Evolutionary conservation across 2,797 vertebrate genomes (phyloP).

Genomic region (Chloroceryle inda): DNA sequence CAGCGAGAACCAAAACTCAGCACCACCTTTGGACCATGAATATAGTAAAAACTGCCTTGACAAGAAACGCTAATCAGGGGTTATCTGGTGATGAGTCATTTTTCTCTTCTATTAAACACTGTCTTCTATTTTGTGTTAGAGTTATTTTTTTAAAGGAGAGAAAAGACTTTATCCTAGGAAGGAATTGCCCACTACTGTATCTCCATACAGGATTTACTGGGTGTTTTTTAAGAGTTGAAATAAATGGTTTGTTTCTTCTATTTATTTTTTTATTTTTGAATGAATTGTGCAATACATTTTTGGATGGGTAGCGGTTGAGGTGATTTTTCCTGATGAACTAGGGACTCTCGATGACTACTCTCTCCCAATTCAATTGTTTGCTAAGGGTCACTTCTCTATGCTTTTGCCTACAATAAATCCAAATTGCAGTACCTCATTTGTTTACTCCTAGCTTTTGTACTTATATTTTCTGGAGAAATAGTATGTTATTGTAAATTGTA

Average conservation of each 20-base stretch:
- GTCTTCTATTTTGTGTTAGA: conserved; percentile 71
- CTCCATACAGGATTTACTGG: conserved; percentile 34
- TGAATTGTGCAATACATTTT: conserved; percentile 93
- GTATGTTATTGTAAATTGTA: conserved; percentile 92
- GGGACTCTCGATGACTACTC: conserved; percentile 76
- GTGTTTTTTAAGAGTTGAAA: conserved; percentile 72
- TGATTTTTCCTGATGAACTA: conserved; percentile 79
- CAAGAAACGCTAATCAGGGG: conserved; percentile 56
- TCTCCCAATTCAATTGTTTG: conserved; percentile 76
- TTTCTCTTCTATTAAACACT: conserved; percentile 46
- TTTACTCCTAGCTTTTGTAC: conserved; percentile 90
- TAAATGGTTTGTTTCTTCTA: conserved; percentile 72
- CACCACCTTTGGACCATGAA: conserved; percentile 48
- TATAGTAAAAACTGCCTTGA: conserved; percentile 56
- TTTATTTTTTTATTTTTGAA: conserved; percentile 81
- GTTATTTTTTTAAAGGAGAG: conserved; percentile 69
- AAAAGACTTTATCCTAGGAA: conserved; percentile 42
- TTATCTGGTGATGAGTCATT: conserved; percentile 29
- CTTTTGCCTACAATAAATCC: conserved; percentile 80
- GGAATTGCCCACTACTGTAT: conserved; percentile 44
- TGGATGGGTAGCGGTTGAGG: conserved; percentile 73
- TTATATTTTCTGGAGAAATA: conserved; percentile 88
- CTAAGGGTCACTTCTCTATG: conserved; percentile 80
- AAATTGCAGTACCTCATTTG: conserved; percentile 85
- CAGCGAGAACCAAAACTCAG: conserved; percentile 34